Evolutionary conservation across 2,888 invertebrate species (phyloP).

Genomic region (Perizoma affinitatum): DNA sequence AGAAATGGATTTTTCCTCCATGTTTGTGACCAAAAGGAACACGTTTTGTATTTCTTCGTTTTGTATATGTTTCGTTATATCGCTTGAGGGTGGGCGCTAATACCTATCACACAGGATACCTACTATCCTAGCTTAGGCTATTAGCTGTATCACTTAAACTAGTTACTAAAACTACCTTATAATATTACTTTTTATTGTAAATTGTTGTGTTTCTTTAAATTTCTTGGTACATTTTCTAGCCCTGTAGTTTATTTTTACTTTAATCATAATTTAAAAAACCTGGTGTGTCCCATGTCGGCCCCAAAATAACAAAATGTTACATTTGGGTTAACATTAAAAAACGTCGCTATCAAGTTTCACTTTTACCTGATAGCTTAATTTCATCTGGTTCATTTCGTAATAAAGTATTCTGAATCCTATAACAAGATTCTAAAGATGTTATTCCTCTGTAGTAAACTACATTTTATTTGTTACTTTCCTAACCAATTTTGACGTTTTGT

Average conservation of each 20-base stretch:
- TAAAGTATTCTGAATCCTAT: conserved; percentile 36
- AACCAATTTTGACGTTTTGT: conserved; percentile 56
- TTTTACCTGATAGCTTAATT: conserved; percentile 62
- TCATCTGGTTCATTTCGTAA: conserved; percentile 23
- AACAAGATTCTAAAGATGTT: conserved; percentile 1
- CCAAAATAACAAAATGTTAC: conserved; percentile 30
- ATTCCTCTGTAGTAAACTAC: neutral
- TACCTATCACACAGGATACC: too few species aligned
- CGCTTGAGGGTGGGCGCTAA: too few species aligned
- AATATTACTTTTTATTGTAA: too few species aligned
- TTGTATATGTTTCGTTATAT: too few species aligned
- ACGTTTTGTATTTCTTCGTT: too few species aligned
- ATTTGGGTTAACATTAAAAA: conserved; percentile 55
- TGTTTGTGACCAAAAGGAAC: conserved; percentile 10
- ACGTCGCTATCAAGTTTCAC: conserved; percentile 62
- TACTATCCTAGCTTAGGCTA: too few species aligned
- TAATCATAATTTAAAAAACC: neutral
- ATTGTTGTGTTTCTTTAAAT: too few species aligned
- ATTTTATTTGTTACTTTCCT: conserved; percentile 44
- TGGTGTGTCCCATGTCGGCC: neutral
- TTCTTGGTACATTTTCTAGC: neutral
- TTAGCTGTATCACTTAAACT: too few species aligned
- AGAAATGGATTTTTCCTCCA: conserved; percentile 36
- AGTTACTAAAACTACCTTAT: too few species aligned
- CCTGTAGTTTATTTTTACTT: neutral